Percentiles rank a stretch among this genome's conserved stretches.
phyloP scores from a whole-genome alignment of 2,113 vertebrate genomes.

The Drymodes brunneopygia region DNA sequence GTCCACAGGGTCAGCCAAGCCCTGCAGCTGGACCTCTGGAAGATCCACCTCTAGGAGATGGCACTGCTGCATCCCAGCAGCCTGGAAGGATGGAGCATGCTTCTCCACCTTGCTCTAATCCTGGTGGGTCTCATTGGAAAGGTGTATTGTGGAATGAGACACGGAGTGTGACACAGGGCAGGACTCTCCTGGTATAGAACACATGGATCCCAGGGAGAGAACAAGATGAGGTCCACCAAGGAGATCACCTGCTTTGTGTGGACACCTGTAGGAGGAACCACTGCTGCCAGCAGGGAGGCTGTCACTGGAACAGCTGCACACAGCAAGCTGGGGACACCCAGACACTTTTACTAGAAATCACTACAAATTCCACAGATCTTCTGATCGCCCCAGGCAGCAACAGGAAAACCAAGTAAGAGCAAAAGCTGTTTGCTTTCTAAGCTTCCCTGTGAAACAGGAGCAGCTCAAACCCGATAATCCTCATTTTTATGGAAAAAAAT shows the following conservation, averaged over 20 bases:
- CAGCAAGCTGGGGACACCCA: not conserved
- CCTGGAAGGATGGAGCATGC: not conserved
- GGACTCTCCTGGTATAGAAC: not conserved
- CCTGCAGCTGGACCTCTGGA: not conserved
- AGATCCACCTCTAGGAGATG: not conserved
- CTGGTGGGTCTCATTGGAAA: not conserved
- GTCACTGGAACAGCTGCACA: not conserved
- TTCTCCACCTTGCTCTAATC: not conserved
- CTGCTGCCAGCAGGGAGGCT: not conserved
- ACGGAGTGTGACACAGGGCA: not conserved
- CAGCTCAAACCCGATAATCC: not conserved
- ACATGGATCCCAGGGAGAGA: not conserved
- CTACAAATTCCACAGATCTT: not conserved
- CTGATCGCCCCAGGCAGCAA: not conserved
- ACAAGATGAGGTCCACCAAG: not conserved
- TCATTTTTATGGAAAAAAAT: not conserved
- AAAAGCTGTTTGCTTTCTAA: not conserved
- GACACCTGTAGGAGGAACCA: not conserved
- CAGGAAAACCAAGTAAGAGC: not conserved
- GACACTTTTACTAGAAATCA: not conserved
- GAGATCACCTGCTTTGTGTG: not conserved
- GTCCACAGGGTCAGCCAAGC: not conserved
- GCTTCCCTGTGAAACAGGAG: not conserved
- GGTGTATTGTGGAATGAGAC: accelerated
- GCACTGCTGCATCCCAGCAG: not conserved